Base-by-base conservation (phyloP, 2,888 invertebrate genomes). In the Hydraecia micacea region DNA sequence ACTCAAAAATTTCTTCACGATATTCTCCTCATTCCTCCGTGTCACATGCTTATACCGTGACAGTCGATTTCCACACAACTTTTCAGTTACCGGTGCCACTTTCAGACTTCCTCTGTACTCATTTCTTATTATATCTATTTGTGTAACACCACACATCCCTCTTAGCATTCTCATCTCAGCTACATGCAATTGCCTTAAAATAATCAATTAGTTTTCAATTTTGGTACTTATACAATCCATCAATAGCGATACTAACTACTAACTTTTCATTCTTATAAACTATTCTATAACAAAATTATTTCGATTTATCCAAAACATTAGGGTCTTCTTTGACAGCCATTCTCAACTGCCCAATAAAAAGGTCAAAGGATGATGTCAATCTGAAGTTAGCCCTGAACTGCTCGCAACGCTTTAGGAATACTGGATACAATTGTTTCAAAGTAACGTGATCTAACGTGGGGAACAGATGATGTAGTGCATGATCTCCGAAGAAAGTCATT, bases 371-470 rank as follows among this genome's bases (percentile, higher is more conserved):
- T 2, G 91, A 90, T 2, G 93, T 95, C 87, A 95, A 79, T 83
- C 95, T 94, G 83, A 97, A 97, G 32, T 97, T 95, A 0, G 97
- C 94, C 46, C 96, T 96, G 89, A 98, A 98, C 89, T 98, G 97
- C 52, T 97, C 91, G 86, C 97, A 97, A 15, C 97, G 97, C 83
- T 97, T 93, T n/a, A 97, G 87, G 75, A 98, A 97, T 2, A 97
- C 95, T 0, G 98, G 97, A 89, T 98, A 97, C n/a, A 98, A 95
- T 73, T 97, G 95, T 15, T 97, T 97, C 42, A 98, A 93, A 49
- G 97, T 95, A 0, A 97, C 97, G 89, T 98, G 98, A 92, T 98
- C 98, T 8, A 98, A 90, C 0, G 98, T 98, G 0, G 98, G 98
- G 88, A 98, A 98, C 46, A 98, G 94, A 93, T 98, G 98, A 92